Percentiles rank a stretch among this genome's conserved stretches.
These are phyloP conservation scores for Ophion ellenae DNA, from an alignment of 2,888 invertebrate genomes.

Conservation along the genomic window DNA sequence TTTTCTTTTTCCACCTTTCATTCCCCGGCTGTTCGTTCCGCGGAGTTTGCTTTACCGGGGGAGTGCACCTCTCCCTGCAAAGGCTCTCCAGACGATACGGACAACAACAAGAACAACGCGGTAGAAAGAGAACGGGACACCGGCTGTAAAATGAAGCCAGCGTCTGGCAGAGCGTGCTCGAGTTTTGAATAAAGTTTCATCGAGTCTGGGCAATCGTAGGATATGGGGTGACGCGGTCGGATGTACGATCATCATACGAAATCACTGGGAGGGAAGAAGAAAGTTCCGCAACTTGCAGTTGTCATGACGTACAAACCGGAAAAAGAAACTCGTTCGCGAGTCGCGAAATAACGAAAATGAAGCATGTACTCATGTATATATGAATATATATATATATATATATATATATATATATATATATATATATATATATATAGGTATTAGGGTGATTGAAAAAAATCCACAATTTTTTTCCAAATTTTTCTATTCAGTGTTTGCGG, in stretches of 20 bases:
- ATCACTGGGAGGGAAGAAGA: not conserved
- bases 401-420: too few relatives aligned
- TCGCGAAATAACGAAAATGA: constrained; percentile 17
- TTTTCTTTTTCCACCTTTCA: constrained; percentile 49
- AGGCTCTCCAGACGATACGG: constrained; percentile 25
- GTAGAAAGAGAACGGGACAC: constrained; percentile 23
- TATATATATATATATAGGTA: too few relatives aligned
- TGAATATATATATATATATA: too few relatives aligned
- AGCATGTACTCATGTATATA: not conserved
- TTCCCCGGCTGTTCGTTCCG: constrained; percentile 42
- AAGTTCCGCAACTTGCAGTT: not conserved
- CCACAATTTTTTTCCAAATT: too few relatives aligned
- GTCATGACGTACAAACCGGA: not conserved
- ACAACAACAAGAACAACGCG: constrained; percentile 44
- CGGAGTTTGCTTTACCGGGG: constrained; percentile 36
- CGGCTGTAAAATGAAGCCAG: constrained; percentile 49
- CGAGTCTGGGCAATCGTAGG: constrained; percentile 22
- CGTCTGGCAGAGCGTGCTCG: constrained; percentile 28
- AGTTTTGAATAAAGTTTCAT: constrained; percentile 39
- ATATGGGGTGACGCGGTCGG: not conserved
- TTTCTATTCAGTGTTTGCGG: too few relatives aligned
- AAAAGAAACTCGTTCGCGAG: not conserved
- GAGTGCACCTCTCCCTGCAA: constrained; percentile 6
- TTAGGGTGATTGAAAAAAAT: too few relatives aligned
- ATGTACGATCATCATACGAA: not conserved